Conservation (phyloP, 2,888 invertebrate species). For the Epirrhoe alternata region DNA sequence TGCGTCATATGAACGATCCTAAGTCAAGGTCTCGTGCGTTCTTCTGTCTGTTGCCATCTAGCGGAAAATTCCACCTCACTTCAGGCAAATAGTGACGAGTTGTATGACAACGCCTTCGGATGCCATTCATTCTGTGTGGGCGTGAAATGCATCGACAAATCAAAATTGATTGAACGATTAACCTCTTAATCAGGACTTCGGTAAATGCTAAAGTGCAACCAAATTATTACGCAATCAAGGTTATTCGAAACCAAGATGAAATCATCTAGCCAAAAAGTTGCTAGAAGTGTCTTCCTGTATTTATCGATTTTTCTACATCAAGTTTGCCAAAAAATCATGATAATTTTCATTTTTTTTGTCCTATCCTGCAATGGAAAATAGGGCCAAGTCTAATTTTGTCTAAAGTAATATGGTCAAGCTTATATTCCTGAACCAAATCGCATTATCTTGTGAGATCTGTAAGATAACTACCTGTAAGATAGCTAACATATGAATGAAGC, state of each 20-base stretch:
- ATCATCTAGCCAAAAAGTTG: slow-evolving; percentile 10
- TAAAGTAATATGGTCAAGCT: too few relatives aligned
- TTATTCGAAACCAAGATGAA: slow-evolving; percentile 18
- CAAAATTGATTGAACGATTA: slow-evolving; percentile 29
- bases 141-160: slow-evolving; percentile 33
- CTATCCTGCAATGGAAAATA: background rate
- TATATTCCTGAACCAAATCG: too few relatives aligned
- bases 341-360: background rate
- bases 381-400: too few relatives aligned
- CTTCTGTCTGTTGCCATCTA: slow-evolving; percentile 36
- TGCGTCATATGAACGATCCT: slow-evolving; percentile 38
- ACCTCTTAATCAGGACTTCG: slow-evolving; percentile 1
- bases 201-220: slow-evolving; percentile 31
- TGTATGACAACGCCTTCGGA: slow-evolving; percentile 36
- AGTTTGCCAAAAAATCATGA: background rate
- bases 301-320: background rate
- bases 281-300: background rate
- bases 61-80: slow-evolving; percentile 35
- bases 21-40: slow-evolving; percentile 48
- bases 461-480: background rate
- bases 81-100: slow-evolving; percentile 44
- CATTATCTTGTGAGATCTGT: background rate
- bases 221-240: slow-evolving; percentile 23
- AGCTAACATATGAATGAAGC: background rate
- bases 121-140: slow-evolving; percentile 34